These are phyloP conservation scores for Tamandua tetradactyla DNA, from an alignment of 2,797 vertebrate species.

Conservation along the genomic window DNA sequence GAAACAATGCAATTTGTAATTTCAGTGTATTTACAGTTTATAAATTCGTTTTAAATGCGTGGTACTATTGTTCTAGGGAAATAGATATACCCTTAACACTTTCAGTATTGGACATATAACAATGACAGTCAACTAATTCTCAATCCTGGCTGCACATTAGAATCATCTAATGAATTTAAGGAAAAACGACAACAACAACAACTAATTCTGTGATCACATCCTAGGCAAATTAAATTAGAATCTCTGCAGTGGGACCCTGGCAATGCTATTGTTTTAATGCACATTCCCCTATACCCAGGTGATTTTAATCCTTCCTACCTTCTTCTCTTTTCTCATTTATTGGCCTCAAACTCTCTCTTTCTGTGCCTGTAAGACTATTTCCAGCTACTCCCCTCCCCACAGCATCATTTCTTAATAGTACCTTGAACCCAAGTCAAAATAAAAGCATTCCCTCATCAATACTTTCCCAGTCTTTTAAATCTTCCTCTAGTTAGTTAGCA, in stretches of 20 bases:
- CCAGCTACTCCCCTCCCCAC: not conserved
- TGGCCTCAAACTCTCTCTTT: not conserved
- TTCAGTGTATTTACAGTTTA: conserved; percentile 19
- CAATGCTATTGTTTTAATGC: not conserved
- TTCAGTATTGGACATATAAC: not conserved
- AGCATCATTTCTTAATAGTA: not conserved
- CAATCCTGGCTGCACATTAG: not conserved
- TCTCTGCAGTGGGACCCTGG: not conserved
- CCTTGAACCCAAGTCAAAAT: not conserved
- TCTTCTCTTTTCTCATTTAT: not conserved
- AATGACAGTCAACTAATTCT: not conserved
- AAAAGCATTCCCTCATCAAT: not conserved
- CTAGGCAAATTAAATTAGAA: not conserved
- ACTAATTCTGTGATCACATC: not conserved
- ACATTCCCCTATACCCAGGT: not conserved
- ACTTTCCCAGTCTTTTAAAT: not conserved
- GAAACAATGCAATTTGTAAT: not conserved
- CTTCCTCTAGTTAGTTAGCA: not conserved
- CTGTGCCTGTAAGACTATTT: not conserved
- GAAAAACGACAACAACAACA: not conserved
- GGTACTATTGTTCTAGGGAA: not conserved
- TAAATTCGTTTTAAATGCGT: not conserved
- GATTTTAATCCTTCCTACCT: not conserved
- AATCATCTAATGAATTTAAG: not conserved
- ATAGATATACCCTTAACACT: not conserved